phyloP scores from a whole-genome alignment of 1,140 invertebrate species.

The Drosophila chauvacae region DNA sequence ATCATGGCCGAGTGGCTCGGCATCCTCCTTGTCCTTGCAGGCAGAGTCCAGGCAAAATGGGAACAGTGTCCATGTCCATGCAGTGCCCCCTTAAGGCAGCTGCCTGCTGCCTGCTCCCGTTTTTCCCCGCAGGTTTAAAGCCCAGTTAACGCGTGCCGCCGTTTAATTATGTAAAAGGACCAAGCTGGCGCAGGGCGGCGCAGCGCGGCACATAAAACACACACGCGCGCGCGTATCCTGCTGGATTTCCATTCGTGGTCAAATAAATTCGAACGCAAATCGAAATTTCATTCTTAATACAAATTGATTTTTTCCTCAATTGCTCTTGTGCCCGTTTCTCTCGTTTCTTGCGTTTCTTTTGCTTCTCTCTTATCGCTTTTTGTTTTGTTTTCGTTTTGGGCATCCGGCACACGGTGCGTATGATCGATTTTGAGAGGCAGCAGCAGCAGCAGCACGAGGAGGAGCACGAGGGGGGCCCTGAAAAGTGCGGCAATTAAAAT shows the following conservation, averaged over 20 bases:
- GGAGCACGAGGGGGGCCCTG: neutral
- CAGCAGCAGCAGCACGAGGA: neutral
- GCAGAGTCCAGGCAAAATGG: conserved; percentile 50
- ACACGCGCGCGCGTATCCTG: conserved; percentile 41
- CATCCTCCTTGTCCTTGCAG: conserved; percentile 40
- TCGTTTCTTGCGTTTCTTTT: neutral
- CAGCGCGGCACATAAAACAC: conserved; percentile 30
- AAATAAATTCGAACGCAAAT: conserved; percentile 51
- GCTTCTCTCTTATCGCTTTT: conserved; percentile 10
- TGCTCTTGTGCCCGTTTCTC: conserved; percentile 40
- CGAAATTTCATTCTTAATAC: conserved; percentile 79
- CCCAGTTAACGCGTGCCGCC: conserved; percentile 44
- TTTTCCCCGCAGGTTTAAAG: conserved; percentile 56
- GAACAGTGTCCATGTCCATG: conserved; percentile 4
- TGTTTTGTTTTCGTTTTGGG: conserved; percentile 59
- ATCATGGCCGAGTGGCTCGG: conserved; percentile 74
- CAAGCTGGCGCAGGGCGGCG: conserved; percentile 22
- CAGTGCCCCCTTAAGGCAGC: conserved; percentile 44
- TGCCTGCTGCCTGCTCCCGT: conserved; percentile 10
- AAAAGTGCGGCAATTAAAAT: conserved; percentile 75
- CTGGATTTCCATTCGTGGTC: conserved; percentile 45
- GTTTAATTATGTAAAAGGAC: conserved; percentile 65
- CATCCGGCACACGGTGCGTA: conserved; percentile 52
- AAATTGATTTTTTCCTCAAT: conserved; percentile 71
- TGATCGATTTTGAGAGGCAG: conserved; percentile 40